Evolutionary conservation across 2,113 vertebrate species (phyloP).

Genomic region (Aix galericulata): DNA sequence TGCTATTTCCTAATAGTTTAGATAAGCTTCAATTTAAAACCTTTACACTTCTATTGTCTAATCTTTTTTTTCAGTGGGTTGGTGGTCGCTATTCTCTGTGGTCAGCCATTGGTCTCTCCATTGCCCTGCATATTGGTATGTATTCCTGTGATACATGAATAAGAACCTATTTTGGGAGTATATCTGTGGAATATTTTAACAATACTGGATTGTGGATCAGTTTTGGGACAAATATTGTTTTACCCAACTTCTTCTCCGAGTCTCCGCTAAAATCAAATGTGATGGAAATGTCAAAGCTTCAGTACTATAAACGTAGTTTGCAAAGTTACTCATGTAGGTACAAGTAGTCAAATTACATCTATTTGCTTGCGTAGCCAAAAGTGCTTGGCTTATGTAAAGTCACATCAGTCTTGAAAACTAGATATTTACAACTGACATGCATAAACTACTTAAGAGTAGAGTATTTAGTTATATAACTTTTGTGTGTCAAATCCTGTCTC

Average conservation of each 20-base stretch:
- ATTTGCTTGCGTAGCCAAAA: neutral
- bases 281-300: neutral
- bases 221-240: neutral
- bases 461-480: neutral
- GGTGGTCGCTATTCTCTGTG: conserved; percentile 97
- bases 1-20: neutral
- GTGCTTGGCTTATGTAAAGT: neutral
- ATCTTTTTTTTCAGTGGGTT: conserved; percentile 87
- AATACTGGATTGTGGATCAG: neutral
- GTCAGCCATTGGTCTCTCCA: conserved; percentile 97
- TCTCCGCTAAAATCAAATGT: neutral
- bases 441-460: neutral
- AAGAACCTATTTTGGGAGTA: neutral
- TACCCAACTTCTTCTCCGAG: neutral
- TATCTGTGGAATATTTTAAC: neutral
- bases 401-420: neutral
- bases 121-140: conserved; percentile 95
- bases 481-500: neutral
- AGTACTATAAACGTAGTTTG: neutral
- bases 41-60: neutral
- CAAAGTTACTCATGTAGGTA: neutral
- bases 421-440: neutral
- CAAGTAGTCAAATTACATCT: neutral
- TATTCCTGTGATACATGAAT: neutral
- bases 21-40: neutral